A percentile compares a stretch with the other conserved stretches of the same genome.
Conservation (phyloP, 2,113 vertebrate species). For the Siniperca chuatsi region DNA sequence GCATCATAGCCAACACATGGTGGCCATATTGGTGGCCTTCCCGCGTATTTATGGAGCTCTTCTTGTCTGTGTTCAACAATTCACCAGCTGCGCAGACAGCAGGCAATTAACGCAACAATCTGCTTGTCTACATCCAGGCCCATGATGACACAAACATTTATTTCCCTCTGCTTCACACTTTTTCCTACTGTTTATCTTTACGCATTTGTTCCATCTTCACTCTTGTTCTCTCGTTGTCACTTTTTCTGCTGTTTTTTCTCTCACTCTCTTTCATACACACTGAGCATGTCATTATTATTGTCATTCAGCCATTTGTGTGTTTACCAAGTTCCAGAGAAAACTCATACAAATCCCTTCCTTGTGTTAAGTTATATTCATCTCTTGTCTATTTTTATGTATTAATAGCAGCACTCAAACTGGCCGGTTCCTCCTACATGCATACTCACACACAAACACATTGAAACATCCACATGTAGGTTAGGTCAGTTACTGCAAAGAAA, state of each 20-base stretch:
- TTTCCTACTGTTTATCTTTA: conserved; percentile 12
- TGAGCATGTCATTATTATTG: conserved; percentile 2
- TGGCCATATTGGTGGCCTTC: conserved; percentile 23
- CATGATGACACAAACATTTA: conserved; percentile 17
- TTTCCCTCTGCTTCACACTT: conserved; percentile 18
- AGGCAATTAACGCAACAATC: conserved; percentile 62
- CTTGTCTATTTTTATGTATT: conserved; percentile 9
- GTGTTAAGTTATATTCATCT: not conserved
- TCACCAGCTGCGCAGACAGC: conserved; percentile 64
- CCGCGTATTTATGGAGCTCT: conserved; percentile 24
- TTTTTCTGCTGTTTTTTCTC: not conserved
- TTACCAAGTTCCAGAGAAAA: conserved; percentile 13
- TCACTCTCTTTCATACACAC: not conserved
- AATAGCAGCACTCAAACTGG: not conserved
- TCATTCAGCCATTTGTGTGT: conserved; percentile 10
- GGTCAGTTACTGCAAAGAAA: not conserved
- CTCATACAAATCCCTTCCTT: not conserved
- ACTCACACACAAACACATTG: not conserved
- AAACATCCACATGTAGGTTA: not conserved
- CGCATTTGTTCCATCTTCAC: not conserved
- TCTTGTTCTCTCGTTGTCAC: not conserved
- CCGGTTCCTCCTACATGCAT: not conserved
- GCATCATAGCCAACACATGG: conserved; percentile 9
- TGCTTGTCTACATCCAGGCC: conserved; percentile 38
- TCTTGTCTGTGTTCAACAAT: conserved; percentile 38